Percentiles rank a stretch among this genome's conserved stretches.
These are phyloP conservation scores for Sarcophaga bullata DNA, from an alignment of 1,140 invertebrate genomes.

Conservation along the genomic window DNA sequence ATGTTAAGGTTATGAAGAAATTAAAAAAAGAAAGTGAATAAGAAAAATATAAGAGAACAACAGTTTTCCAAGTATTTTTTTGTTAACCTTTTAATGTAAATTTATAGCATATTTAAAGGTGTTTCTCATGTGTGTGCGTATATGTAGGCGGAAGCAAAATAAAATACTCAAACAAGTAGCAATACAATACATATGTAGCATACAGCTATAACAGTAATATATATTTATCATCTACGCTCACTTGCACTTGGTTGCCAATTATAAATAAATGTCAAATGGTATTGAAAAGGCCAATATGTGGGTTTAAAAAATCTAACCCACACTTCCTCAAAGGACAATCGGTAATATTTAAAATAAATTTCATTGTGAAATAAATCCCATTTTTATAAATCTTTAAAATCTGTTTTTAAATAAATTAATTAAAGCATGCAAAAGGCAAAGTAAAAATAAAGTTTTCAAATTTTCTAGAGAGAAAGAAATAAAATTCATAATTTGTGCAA, in stretches of 20 bases:
- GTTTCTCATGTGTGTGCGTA: neutral
- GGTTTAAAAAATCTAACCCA: neutral
- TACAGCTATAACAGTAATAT: no score
- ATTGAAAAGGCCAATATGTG: conserved; percentile 31
- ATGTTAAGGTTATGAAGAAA: no score
- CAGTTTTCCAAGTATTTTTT: neutral
- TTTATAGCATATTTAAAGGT: neutral
- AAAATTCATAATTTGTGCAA: conserved; percentile 9
- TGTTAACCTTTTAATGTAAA: neutral
- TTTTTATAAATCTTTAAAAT: no score
- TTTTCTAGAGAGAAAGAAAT: neutral
- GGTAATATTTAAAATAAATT: no score
- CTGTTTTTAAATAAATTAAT: no score
- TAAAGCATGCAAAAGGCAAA: no score
- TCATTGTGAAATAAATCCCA: no score
- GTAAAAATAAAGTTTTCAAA: no score
- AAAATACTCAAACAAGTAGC: neutral
- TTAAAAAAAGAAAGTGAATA: no score
- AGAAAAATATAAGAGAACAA: no score
- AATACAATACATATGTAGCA: conserved; percentile 1
- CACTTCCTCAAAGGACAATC: neutral
- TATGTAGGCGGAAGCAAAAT: neutral
- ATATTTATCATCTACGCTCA: conserved; percentile 11
- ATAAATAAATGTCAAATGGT: conserved; percentile 22
- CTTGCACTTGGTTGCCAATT: neutral